phyloP scores from a whole-genome alignment of 1,140 invertebrate species.

The Hylaeus anthracinus region DNA sequence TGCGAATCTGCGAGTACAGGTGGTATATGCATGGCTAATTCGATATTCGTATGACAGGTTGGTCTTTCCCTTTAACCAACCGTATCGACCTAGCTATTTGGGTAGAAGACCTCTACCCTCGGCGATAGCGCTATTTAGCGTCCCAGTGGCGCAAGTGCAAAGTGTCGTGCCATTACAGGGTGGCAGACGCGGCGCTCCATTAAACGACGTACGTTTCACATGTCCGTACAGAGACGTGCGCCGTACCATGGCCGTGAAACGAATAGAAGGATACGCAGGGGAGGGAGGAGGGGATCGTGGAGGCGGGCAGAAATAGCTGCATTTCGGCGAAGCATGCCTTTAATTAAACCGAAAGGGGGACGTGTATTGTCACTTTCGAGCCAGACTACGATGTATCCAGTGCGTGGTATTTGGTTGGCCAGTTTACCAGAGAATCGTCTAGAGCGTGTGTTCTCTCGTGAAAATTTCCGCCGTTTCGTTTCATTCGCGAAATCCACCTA shows the following conservation, averaged over 20 bases:
- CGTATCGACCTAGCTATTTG: constrained; percentile 40
- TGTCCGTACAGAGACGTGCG: constrained; percentile 32
- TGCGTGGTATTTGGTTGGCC: constrained; percentile 37
- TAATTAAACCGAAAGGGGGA: constrained; percentile 71
- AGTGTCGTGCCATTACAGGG: constrained; percentile 65
- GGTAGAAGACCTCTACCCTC: constrained; percentile 30
- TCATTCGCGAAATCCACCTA: constrained; percentile 60
- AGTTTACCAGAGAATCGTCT: constrained; percentile 36
- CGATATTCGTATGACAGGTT: constrained; percentile 29
- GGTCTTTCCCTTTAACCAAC: constrained; percentile 31
- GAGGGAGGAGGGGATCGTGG: neutral
- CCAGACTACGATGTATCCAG: constrained; percentile 42
- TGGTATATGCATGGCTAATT: neutral
- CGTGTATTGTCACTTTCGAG: constrained; percentile 68
- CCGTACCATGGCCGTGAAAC: constrained; percentile 37
- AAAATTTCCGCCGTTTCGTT: constrained; percentile 67
- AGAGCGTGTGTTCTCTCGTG: constrained; percentile 34
- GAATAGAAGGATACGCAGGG: constrained; percentile 34
- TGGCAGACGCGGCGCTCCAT: constrained; percentile 59
- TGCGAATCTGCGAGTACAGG: neutral
- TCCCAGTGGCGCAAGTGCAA: constrained; percentile 56
- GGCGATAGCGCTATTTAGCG: constrained; percentile 64
- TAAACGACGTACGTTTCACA: constrained; percentile 59
- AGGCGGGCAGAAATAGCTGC: constrained; percentile 42
- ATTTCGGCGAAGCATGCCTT: constrained; percentile 63